Evolutionary conservation across 2,797 vertebrate genomes (phyloP), one percentile per base, ranked within the genome.

Genomic region (Sebastiscus tertius): DNA sequence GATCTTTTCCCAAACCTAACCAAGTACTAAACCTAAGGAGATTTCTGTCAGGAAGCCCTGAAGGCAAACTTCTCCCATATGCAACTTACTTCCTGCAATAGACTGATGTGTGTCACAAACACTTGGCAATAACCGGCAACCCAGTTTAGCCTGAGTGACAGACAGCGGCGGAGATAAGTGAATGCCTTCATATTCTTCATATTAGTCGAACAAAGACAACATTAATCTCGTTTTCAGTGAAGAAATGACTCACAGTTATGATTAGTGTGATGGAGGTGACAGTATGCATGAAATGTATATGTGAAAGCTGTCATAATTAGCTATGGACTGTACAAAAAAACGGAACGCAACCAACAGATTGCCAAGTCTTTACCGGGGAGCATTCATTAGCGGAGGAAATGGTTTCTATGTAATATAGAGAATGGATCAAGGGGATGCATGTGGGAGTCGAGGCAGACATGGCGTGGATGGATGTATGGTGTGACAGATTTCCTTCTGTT

Each of bases 401-500:
- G 54, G 76, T 76, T 76, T 60, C 58, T 75, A 2, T 77, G 75
- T 60, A 64, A 84, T 80, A 71, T 33, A 55, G 34, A 58, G 34
- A 58, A 46, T 4, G 81, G 61, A 88, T 83, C 46, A 60, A 69
- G 29, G 31, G 56, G 33, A 56, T 64, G 49, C 52, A 58, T 63
- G 60, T 70, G 5, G 78, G 82, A 78, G 77, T 64, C 20, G 31
- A 82, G 52, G 77, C 82, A 73, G 70, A 75, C 70, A 14, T 54
- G 22, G 66, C 79, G 42, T 81, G 65, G 71, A 76, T 81, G 84
- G 6, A 77, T 87, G 72, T 24, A 73, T 75, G 68, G 58, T 80
- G 83, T 87, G 84, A 88, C 82, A 86, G 82, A 84, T 68, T 60
- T 62, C 75, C 75, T 93, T 72, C 77, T 90, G 83, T 76, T 86